Evolutionary conservation across 2,888 invertebrate genomes (phyloP), one percentile per base, ranked within the genome.

Genomic region (Alentia gelatinosa): DNA sequence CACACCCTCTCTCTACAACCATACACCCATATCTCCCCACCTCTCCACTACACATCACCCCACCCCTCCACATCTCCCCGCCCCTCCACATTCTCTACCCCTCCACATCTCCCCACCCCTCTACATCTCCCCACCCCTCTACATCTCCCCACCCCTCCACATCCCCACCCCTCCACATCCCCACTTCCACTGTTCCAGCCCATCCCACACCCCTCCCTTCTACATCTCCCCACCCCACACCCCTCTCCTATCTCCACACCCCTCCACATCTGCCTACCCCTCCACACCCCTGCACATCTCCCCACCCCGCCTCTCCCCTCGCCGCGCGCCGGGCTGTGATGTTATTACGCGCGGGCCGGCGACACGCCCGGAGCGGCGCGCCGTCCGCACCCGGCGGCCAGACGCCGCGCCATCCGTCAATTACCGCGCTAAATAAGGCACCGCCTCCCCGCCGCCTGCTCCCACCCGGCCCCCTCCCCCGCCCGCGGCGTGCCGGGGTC

Each of bases 371-470:
- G 39, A 19, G 79, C 37, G 79, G 1, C 1, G 79, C 75, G 37
- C 37, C 37, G 79, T 19, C 79, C n/a, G 35, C 79, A 39, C 39
- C 37, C 35, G 12, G 35, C 79, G 79, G 79, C 37, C 79, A 26
- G 79, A 19, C 37, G 37, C 79, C 15, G 37, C 35, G 39, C 79
- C 79, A 79, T 79, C 79, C 79, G 79, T 79, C 79, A 79, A 79
- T 79, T 79, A 79, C 39, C 1, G 9, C 37, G 39, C 79, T 79
- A 79, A 79, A 79, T 79, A 79, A 79, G 79, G 37, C 79, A 35
- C 12, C 37, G 19, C 39, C 79, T 23, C 0, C 79, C 79, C 68
- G 19, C 79, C 79, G 19, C 37, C 12, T n/a, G n/a, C 3, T 37
- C 9, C 79, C n/a, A 35, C 7, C 37, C 39, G 39, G 7, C 79